These are phyloP conservation scores for Rhodinocichla rosea DNA, from an alignment of 2,113 vertebrate species.

Conservation along the genomic window DNA sequence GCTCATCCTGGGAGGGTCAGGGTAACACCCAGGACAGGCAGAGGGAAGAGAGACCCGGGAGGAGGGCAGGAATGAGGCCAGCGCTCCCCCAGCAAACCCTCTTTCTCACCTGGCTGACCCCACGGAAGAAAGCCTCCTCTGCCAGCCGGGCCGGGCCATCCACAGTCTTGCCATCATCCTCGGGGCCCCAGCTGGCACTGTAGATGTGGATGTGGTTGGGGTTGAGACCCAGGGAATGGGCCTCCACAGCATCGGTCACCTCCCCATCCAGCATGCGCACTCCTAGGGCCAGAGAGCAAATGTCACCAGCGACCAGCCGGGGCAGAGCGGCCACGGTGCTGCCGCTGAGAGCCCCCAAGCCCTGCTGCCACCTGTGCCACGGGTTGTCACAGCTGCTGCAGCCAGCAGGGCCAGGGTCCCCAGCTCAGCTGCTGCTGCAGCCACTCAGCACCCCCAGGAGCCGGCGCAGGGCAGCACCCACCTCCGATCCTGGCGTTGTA, in stretches of 20 bases:
- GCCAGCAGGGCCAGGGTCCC: neutral
- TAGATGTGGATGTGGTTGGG: slow-evolving; percentile 97
- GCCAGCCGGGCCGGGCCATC: slow-evolving; percentile 95
- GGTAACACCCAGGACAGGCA: neutral
- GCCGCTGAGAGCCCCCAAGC: rapidly evolving
- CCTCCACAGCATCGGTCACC: slow-evolving; percentile 96
- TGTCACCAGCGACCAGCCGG: rapidly evolving
- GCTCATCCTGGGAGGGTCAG: neutral
- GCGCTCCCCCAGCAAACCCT: rapidly evolving
- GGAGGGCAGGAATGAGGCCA: neutral
- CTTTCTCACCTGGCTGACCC: slow-evolving; percentile 87
- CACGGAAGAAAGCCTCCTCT: slow-evolving; percentile 90
- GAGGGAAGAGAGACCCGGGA: neutral
- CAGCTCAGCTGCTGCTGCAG: rapidly evolving
- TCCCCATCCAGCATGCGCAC: slow-evolving; percentile 98
- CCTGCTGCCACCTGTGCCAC: neutral
- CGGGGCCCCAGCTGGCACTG: slow-evolving; percentile 97
- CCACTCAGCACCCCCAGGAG: rapidly evolving
- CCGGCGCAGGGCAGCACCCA: slow-evolving; percentile 20
- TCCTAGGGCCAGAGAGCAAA: slow-evolving; percentile 71
- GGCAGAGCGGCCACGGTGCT: rapidly evolving
- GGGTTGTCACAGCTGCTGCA: neutral
- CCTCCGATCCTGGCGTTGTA: slow-evolving; percentile 94
- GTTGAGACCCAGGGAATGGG: slow-evolving; percentile 92
- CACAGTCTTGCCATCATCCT: slow-evolving; percentile 95